A percentile compares a stretch with the other conserved stretches of the same genome.
Conservation (phyloP, 1,140 invertebrate species). For the Drosophila littoralis region DNA sequence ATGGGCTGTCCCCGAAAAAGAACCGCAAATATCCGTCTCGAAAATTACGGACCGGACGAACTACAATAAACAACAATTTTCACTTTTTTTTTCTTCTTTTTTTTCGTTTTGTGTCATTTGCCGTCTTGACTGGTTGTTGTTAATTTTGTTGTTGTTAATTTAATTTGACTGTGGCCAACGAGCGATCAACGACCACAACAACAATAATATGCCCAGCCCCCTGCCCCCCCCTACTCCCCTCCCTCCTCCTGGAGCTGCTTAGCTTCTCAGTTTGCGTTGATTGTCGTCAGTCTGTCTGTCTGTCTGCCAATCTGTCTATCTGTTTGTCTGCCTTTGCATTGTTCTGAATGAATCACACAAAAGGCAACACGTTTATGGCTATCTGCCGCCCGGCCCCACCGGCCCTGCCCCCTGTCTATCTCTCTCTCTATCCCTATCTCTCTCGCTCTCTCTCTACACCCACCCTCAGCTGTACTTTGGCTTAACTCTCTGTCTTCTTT, state of each 20-base stretch:
- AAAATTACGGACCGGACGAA: conserved; percentile 67
- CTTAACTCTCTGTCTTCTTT: neutral
- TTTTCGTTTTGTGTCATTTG: conserved; percentile 60
- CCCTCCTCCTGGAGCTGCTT: conserved; percentile 24
- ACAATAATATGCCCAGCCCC: conserved; percentile 12
- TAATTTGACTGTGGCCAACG: conserved; percentile 73
- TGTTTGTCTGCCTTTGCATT: conserved; percentile 49
- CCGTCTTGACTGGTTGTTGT: conserved; percentile 22
- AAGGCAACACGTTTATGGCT: conserved; percentile 56
- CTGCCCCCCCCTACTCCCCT: conserved; percentile 10
- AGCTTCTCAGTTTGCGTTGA: conserved; percentile 41
- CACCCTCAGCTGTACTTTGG: neutral
- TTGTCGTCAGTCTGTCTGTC: conserved; percentile 15
- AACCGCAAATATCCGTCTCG: conserved; percentile 73
- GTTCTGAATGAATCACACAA: conserved; percentile 77
- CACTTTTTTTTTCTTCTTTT: conserved; percentile 49
- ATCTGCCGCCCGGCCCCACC: conserved; percentile 12
- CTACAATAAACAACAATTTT: conserved; percentile 71
- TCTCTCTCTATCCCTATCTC: neutral
- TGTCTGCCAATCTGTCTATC: conserved; percentile 27
- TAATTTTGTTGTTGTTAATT: conserved; percentile 66
- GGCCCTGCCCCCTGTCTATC: neutral
- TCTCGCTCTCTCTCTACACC: neutral
- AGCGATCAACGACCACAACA: conserved; percentile 68
- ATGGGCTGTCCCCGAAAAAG: conserved; percentile 60